Conservation (phyloP, 2,888 invertebrate genomes). For the Sympetrum striolatum region DNA sequence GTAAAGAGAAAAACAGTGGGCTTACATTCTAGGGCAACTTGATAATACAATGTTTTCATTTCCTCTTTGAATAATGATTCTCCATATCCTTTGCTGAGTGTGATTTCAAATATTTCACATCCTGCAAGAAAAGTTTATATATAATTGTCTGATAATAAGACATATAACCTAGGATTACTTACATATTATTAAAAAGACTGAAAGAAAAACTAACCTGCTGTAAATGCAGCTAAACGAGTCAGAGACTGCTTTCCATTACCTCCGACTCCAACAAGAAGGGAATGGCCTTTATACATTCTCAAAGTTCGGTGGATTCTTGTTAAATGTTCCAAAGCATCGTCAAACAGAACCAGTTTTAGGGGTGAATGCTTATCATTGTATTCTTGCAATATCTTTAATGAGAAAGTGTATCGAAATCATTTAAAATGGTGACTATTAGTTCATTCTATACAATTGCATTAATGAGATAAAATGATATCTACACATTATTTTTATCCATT, state of each 20-base stretch:
- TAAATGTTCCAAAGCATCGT: conserved; percentile 90
- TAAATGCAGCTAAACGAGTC: conserved; percentile 79
- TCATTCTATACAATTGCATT: no score
- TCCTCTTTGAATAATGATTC: conserved; percentile 86
- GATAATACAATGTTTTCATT: conserved; percentile 77
- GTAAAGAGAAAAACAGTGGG: conserved; percentile 84
- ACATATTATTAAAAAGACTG: neutral
- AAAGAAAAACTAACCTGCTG: conserved; percentile 63
- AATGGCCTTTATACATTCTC: conserved; percentile 83
- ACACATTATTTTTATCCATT: no score
- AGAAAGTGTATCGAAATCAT: conserved; percentile 20
- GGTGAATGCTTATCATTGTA: conserved; percentile 77
- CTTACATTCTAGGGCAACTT: conserved; percentile 80
- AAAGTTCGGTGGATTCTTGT: conserved; percentile 86
- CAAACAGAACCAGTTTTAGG: conserved; percentile 84
- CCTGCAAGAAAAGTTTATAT: conserved; percentile 58
- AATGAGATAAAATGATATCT: no score
- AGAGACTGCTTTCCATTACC: conserved; percentile 89
- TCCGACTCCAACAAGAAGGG: conserved; percentile 85
- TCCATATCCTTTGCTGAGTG: conserved; percentile 83
- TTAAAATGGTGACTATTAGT: neutral
- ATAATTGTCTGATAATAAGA: neutral
- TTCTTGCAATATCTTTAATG: conserved; percentile 77
- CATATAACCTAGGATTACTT: conserved; percentile 56
- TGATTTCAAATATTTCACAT: conserved; percentile 83